phyloP scores from a whole-genome alignment of 2,888 invertebrate genomes.

The Sinohyriopsis cumingii region DNA sequence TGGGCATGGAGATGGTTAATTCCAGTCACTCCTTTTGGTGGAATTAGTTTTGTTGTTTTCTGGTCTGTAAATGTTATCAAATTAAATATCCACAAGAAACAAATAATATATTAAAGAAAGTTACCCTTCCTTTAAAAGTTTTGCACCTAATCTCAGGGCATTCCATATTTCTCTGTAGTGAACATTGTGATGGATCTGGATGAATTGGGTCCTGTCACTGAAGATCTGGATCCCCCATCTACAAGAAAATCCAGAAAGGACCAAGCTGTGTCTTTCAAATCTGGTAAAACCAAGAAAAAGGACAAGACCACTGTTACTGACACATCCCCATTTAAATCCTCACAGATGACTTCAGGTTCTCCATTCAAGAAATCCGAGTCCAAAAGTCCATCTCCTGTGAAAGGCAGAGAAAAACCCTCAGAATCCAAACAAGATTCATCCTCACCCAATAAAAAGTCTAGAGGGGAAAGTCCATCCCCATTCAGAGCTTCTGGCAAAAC shows the following conservation, averaged over 20 bases:
- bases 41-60: too few species aligned
- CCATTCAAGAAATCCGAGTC: too few species aligned
- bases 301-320: slow-evolving; percentile 16
- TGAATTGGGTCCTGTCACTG: slow-evolving; percentile 25
- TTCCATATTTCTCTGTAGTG: too few species aligned
- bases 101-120: too few species aligned
- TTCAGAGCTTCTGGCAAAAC: slow-evolving; percentile 9
- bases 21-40: too few species aligned
- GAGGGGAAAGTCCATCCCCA: slow-evolving; percentile 9
- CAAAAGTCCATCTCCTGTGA: too few species aligned
- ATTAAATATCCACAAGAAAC: too few species aligned
- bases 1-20: too few species aligned
- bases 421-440: slow-evolving; percentile 14
- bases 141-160: too few species aligned
- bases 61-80: too few species aligned
- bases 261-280: slow-evolving; percentile 25
- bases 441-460: neutral
- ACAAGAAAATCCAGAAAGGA: slow-evolving; percentile 18
- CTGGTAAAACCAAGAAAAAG: slow-evolving; percentile 15
- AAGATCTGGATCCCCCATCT: slow-evolving; percentile 18
- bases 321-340: slow-evolving; percentile 13
- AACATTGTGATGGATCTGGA: slow-evolving; percentile 39
- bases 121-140: too few species aligned
- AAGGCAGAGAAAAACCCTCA: slow-evolving; percentile 20
- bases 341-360: too few species aligned